Percentiles rank a stretch among this genome's conserved stretches.
Evolutionary conservation across 1,140 invertebrate species (phyloP).

Genomic region (Zaprionus ghesquierei): DNA sequence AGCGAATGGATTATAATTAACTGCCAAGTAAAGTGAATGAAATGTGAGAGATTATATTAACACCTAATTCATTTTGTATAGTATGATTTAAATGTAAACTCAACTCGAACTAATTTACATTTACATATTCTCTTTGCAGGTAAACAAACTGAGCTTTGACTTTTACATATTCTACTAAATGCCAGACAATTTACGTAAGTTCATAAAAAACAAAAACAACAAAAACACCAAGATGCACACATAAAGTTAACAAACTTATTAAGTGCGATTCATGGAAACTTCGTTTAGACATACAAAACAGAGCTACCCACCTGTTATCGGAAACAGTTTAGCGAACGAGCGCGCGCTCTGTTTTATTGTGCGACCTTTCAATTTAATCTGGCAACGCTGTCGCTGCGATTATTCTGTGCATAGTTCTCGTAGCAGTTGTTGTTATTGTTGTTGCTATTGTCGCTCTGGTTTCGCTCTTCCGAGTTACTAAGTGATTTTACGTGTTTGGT

Average conservation of each 20-base stretch:
- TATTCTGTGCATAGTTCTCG: slow-evolving; percentile 1
- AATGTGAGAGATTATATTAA: background rate
- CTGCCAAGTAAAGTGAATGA: background rate
- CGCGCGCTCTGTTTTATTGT: slow-evolving; percentile 13
- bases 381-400: slow-evolving; percentile 35
- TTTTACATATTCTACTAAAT: slow-evolving; percentile 8
- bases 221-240: too few species aligned
- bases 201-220: background rate
- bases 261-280: background rate
- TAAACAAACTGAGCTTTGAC: slow-evolving; percentile 17
- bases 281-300: background rate
- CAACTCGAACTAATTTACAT: background rate
- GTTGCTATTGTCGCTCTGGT: slow-evolving; percentile 38
- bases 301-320: slow-evolving; percentile 41
- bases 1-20: slow-evolving; percentile 17
- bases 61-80: background rate
- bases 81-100: background rate
- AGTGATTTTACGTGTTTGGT: slow-evolving; percentile 82
- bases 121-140: slow-evolving; percentile 21
- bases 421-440: slow-evolving; percentile 9
- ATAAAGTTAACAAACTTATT: background rate
- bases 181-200: slow-evolving; percentile 32
- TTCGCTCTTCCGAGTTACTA: slow-evolving; percentile 55
- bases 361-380: slow-evolving; percentile 36
- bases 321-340: slow-evolving; percentile 16